A percentile compares a stretch with the other conserved stretches of the same genome.
phyloP scores from a whole-genome alignment of 2,797 vertebrate genomes.

The Enteromius radiatus region DNA sequence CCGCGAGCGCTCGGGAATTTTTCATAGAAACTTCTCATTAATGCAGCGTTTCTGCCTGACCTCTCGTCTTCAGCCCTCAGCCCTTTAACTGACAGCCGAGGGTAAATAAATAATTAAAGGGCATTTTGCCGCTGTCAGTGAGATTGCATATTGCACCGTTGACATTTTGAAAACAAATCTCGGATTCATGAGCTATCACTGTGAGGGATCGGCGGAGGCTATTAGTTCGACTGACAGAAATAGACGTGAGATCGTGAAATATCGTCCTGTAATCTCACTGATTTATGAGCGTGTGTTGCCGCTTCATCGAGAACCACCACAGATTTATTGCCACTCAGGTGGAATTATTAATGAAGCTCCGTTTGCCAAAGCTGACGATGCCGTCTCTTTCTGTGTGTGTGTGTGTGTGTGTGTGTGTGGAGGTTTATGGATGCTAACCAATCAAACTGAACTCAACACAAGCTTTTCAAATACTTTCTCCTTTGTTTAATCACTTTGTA shows the following conservation, averaged over 20 bases:
- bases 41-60: conserved; percentile 41
- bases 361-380: conserved; percentile 54
- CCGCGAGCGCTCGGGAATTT: neutral
- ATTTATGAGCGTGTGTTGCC: conserved; percentile 88
- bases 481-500: neutral
- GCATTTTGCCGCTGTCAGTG: conserved; percentile 83
- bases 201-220: conserved; percentile 84
- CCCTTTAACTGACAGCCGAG: conserved; percentile 70
- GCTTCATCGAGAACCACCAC: conserved; percentile 88
- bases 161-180: conserved; percentile 86
- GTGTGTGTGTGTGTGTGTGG: neutral
- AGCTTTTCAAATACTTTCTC: neutral
- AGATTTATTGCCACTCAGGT: conserved; percentile 51
- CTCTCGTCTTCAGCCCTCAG: conserved; percentile 66
- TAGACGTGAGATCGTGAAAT: conserved; percentile 90
- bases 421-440: conserved; percentile 5
- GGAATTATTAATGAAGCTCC: conserved; percentile 46
- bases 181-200: conserved; percentile 88
- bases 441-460: conserved; percentile 22
- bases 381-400: neutral
- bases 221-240: conserved; percentile 89
- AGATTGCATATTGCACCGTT: conserved; percentile 83
- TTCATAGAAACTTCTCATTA: conserved; percentile 43
- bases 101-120: conserved; percentile 58
- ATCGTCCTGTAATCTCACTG: conserved; percentile 90